Percentiles rank a stretch among this genome's conserved stretches.
phyloP scores from a whole-genome alignment of 2,888 invertebrate species.

The Orchesella flavescens region DNA sequence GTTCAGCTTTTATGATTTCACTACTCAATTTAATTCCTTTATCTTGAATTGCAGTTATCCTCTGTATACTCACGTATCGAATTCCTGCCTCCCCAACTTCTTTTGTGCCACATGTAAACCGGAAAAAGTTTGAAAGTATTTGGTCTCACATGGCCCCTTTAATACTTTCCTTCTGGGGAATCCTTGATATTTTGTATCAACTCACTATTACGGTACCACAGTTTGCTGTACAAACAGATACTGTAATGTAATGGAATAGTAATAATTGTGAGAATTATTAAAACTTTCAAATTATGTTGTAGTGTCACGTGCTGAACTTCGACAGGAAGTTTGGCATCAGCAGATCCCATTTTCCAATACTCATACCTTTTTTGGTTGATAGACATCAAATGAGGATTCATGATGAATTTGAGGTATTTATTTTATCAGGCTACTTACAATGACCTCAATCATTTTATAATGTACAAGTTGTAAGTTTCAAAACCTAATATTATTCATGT shows the following conservation, averaged over 20 bases:
- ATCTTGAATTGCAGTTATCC: background rate
- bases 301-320: background rate
- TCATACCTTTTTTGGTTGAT: conserved; percentile 4
- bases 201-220: background rate
- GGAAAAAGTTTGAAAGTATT: background rate
- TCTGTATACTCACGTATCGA: background rate
- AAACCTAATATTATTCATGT: background rate
- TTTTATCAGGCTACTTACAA: too few relatives aligned
- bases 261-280: background rate
- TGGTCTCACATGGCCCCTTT: background rate
- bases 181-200: background rate
- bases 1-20: too few relatives aligned
- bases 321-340: background rate
- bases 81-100: conserved; percentile 13
- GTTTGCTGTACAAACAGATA: background rate
- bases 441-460: too few relatives aligned
- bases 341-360: background rate
- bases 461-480: background rate
- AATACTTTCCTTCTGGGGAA: background rate
- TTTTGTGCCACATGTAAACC: background rate
- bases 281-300: background rate
- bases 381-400: background rate
- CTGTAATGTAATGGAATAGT: too few relatives aligned
- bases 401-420: conserved; percentile 4
- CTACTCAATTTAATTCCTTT: too few relatives aligned